Conservation (phyloP, 1,140 invertebrate genomes). For the Solen grandis region DNA sequence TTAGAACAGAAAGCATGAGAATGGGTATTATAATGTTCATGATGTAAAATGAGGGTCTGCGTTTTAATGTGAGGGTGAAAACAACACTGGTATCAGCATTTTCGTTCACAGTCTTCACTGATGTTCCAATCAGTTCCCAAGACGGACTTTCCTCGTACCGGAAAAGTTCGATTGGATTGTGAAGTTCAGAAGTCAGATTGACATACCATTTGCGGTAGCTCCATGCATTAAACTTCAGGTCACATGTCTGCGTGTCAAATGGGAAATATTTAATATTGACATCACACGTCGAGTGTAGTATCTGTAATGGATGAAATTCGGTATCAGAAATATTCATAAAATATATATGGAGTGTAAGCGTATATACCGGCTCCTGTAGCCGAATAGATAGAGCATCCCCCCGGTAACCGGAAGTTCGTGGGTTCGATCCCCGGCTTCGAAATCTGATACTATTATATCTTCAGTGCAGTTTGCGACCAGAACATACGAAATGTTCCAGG, state of each 20-base stretch:
- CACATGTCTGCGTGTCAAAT: conserved; percentile 20
- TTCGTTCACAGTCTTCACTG: not conserved
- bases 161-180: not conserved
- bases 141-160: conserved; percentile 48
- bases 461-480: too few species aligned
- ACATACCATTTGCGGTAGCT: conserved; percentile 4
- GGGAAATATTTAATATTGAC: conserved; percentile 38
- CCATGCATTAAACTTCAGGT: conserved; percentile 16
- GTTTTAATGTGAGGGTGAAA: too few species aligned
- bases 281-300: conserved; percentile 19
- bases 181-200: not conserved
- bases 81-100: conserved; percentile 30
- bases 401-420: too few species aligned
- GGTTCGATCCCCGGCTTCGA: too few species aligned
- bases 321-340: too few species aligned
- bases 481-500: too few species aligned
- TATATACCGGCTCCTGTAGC: too few species aligned
- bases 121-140: conserved; percentile 39
- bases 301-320: not conserved
- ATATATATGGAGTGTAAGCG: too few species aligned
- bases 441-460: too few species aligned
- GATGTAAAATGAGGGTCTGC: conserved; percentile 80
- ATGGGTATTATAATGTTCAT: conserved; percentile 84
- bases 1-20: conserved; percentile 83
- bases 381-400: too few species aligned